phyloP scores from a whole-genome alignment of 2,888 invertebrate species.

The Matsumyia berberina region DNA sequence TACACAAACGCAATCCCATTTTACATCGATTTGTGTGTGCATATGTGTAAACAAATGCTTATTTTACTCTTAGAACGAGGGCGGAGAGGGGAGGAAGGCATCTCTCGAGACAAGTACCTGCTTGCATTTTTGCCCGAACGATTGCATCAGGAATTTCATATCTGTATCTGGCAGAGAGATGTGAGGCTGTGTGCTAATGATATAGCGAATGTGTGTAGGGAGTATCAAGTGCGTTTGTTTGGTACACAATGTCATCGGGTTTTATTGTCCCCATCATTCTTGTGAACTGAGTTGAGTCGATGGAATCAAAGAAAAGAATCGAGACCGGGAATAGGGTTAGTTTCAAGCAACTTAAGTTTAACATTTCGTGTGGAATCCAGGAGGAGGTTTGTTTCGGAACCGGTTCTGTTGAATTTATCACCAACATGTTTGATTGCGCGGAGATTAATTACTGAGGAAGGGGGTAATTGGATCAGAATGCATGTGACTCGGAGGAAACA shows the following conservation, averaged over 20 bases:
- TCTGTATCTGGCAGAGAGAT: neutral
- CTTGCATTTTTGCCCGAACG: constrained; percentile 25
- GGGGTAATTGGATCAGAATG: constrained; percentile 63
- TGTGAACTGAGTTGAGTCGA: constrained; percentile 24
- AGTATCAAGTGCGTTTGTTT: constrained; percentile 66
- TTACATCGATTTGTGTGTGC: constrained; percentile 35
- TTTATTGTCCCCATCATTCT: constrained; percentile 57
- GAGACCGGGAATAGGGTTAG: constrained; percentile 24
- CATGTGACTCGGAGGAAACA: constrained; percentile 10
- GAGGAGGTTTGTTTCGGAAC: constrained; percentile 53
- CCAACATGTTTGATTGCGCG: constrained; percentile 61
- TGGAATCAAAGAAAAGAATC: constrained; percentile 42
- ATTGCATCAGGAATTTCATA: constrained; percentile 19
- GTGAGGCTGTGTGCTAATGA: constrained; percentile 32
- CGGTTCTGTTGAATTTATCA: constrained; percentile 64
- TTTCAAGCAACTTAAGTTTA: constrained; percentile 17
- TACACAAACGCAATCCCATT: constrained; percentile 40
- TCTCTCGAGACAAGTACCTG: constrained; percentile 19
- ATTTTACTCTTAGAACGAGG: no score
- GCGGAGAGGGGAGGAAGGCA: neutral
- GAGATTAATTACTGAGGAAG: constrained; percentile 60
- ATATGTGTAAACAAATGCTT: constrained; percentile 30
- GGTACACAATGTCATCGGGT: constrained; percentile 65
- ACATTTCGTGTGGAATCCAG: constrained; percentile 9
- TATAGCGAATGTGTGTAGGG: constrained; percentile 34